phyloP scores from a whole-genome alignment of 2,888 invertebrate genomes.

The Oligia strigilis region DNA sequence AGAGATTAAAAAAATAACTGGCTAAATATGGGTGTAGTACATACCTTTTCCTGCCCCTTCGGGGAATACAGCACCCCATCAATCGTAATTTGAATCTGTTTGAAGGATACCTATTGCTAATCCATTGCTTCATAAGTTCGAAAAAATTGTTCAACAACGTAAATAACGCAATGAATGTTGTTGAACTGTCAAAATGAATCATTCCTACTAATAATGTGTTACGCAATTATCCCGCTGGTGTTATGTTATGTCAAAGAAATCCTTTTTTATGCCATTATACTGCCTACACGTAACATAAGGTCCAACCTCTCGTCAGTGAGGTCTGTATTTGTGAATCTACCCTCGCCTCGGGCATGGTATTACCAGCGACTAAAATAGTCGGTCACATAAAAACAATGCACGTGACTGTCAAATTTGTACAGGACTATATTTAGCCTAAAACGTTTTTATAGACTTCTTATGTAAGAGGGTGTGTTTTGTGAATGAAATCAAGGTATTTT shows the following conservation, averaged over 20 bases:
- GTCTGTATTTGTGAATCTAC: conserved; percentile 1
- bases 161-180: too few species aligned
- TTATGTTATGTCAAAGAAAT: neutral
- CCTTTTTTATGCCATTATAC: neutral
- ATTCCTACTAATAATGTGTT: too few species aligned
- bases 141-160: too few species aligned
- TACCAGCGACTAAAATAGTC: conserved; percentile 42
- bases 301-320: neutral
- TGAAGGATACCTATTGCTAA: too few species aligned
- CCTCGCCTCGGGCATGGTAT: conserved; percentile 18
- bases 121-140: too few species aligned
- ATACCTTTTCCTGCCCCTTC: neutral
- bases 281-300: neutral
- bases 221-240: too few species aligned
- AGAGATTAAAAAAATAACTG: neutral
- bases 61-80: neutral
- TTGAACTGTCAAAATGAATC: too few species aligned
- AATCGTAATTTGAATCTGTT: too few species aligned
- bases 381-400: conserved; percentile 18
- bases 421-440: conserved; percentile 3
- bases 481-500: conserved; percentile 3
- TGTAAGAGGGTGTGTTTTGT: neutral
- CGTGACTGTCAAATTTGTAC: conserved; percentile 12
- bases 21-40: neutral
- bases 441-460: conserved; percentile 10